phyloP scores from a whole-genome alignment of 2,888 invertebrate species.

The Tetropium fuscum region DNA sequence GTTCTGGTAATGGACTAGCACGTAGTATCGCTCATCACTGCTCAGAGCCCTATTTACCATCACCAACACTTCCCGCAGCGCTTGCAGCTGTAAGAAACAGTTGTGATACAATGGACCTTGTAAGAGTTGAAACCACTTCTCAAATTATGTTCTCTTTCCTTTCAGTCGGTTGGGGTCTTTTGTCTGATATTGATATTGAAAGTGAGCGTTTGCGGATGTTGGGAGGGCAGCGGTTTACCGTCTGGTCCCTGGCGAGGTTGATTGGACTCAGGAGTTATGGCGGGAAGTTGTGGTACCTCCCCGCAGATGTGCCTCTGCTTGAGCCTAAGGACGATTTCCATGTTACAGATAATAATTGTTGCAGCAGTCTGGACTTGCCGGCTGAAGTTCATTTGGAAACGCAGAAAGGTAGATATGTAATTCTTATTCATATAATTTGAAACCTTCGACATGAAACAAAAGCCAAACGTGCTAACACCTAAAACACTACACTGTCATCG shows the following conservation, averaged over 20 bases:
- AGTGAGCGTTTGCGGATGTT: conserved; percentile 92
- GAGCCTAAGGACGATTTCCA: conserved; percentile 39
- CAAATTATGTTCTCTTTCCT: conserved; percentile 91
- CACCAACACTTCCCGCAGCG: conserved; percentile 84
- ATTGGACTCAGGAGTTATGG: conserved; percentile 88
- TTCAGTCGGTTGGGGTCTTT: conserved; percentile 95
- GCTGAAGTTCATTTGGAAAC: conserved; percentile 60
- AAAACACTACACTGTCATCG: too few relatives aligned
- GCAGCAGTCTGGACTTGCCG: conserved; percentile 58
- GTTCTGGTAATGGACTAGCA: conserved; percentile 97
- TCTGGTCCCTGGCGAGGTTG: conserved; percentile 89
- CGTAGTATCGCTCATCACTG: conserved; percentile 83
- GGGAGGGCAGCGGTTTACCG: conserved; percentile 86
- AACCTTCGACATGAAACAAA: too few relatives aligned
- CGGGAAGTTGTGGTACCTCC: conserved; percentile 87
- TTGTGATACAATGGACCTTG: conserved; percentile 87
- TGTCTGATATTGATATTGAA: conserved; percentile 98
- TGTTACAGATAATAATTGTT: too few relatives aligned
- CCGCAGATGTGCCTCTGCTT: conserved; percentile 64
- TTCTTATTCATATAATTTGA: too few relatives aligned
- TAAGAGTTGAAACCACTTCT: conserved; percentile 84
- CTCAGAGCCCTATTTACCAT: conserved; percentile 85
- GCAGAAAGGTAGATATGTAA: conserved; percentile 48
- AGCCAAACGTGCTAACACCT: too few relatives aligned
- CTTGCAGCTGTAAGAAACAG: conserved; percentile 82